Evolutionary conservation across 2,888 invertebrate species (phyloP).

Genomic region (Protodeltote pygarga): DNA sequence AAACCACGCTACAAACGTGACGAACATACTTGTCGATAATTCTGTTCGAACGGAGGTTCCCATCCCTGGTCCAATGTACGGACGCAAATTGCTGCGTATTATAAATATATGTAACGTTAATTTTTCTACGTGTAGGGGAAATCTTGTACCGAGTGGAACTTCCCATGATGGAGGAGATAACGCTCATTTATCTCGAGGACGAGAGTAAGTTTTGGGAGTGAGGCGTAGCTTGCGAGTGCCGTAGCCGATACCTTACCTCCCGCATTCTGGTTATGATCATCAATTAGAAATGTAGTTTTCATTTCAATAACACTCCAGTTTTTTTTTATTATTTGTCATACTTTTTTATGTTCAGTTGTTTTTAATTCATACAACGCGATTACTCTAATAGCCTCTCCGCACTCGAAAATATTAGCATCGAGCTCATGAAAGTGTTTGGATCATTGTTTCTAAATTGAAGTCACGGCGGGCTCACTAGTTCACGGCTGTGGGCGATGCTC

Average conservation of each 20-base stretch:
- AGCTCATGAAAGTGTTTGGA: constrained; percentile 74
- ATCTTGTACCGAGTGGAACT: constrained; percentile 97
- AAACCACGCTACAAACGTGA: constrained; percentile 39
- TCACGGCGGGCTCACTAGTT: constrained; percentile 52
- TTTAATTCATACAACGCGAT: constrained; percentile 81
- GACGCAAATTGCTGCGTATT: constrained; percentile 56
- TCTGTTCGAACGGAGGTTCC: constrained; percentile 41
- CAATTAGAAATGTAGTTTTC: constrained; percentile 87
- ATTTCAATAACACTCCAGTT: constrained; percentile 86
- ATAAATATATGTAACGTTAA: constrained; percentile 84
- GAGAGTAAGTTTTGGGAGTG: constrained; percentile 90
- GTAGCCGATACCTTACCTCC: constrained; percentile 87
- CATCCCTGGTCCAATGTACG: constrained; percentile 42
- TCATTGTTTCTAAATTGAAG: constrained; percentile 62
- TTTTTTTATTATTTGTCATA: constrained; percentile 80
- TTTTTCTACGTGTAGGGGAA: constrained; percentile 90
- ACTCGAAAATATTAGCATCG: constrained; percentile 76
- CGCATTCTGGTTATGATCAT: constrained; percentile 88
- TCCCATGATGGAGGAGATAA: constrained; percentile 97
- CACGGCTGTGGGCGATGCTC: constrained; percentile 28
- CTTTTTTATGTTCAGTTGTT: constrained; percentile 78
- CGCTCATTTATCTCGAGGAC: constrained; percentile 97
- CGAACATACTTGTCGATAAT: constrained; percentile 37
- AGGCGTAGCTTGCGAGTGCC: constrained; percentile 90
- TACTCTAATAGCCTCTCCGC: constrained; percentile 80